Percentiles rank a stretch among this genome's conserved stretches.
Evolutionary conservation across 2,797 vertebrate species (phyloP).

Genomic region (Buphagus erythrorhynchus): DNA sequence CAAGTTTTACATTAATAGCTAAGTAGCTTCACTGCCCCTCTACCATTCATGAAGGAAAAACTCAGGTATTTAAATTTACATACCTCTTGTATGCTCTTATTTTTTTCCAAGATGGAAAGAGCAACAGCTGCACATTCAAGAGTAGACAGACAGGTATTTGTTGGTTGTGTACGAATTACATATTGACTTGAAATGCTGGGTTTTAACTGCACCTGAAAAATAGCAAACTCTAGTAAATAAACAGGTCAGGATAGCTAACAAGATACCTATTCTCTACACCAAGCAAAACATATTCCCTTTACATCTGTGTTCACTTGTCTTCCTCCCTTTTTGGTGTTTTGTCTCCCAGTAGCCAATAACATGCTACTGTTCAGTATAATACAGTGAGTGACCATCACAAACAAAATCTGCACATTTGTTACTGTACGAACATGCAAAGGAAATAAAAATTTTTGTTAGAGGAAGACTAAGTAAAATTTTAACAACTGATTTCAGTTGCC

Average conservation of each 20-base stretch:
- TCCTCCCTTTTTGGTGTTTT: background rate
- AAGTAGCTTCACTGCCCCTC: background rate
- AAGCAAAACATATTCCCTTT: background rate
- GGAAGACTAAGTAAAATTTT: background rate
- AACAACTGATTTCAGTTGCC: background rate
- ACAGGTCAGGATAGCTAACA: background rate
- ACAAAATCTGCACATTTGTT: background rate
- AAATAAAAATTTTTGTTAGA: background rate
- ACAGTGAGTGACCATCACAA: background rate
- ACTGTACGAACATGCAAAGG: background rate
- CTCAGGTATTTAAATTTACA: background rate
- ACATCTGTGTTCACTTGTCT: background rate
- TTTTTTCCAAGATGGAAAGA: constrained; percentile 89
- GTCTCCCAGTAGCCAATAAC: background rate
- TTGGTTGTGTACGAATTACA: constrained; percentile 95
- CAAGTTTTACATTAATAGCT: background rate
- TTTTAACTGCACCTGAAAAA: constrained; percentile 90
- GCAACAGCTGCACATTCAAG: constrained; percentile 93
- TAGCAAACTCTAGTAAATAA: background rate
- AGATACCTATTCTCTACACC: background rate
- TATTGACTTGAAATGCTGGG: constrained; percentile 91
- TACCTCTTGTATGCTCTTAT: constrained; percentile 91
- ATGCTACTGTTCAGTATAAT: background rate
- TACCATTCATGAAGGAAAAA: background rate
- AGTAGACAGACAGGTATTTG: constrained; percentile 93